phyloP scores from a whole-genome alignment of 2,113 vertebrate species.

The Oryzias celebensis region DNA sequence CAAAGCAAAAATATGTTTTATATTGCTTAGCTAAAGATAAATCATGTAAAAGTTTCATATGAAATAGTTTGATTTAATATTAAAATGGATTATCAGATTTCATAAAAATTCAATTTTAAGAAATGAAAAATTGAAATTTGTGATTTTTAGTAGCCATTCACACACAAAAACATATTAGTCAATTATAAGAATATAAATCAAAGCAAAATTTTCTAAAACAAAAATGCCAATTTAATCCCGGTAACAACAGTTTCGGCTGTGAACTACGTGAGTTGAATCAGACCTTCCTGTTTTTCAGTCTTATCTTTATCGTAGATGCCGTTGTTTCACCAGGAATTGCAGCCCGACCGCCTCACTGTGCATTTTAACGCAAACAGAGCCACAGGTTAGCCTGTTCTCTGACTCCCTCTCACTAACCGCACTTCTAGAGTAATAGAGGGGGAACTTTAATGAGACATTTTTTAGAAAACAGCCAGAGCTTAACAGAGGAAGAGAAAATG shows the following conservation, averaged over 20 bases:
- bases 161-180: too few species aligned
- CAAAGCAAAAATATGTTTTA: too few species aligned
- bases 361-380: slow-evolving; percentile 35
- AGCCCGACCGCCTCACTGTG: slow-evolving; percentile 63
- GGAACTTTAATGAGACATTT: slow-evolving; percentile 30
- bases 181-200: too few species aligned
- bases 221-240: too few species aligned
- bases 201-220: too few species aligned
- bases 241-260: slow-evolving; percentile 7
- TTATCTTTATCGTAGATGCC: slow-evolving; percentile 23
- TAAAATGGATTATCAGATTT: too few species aligned
- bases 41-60: too few species aligned
- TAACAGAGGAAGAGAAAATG: slow-evolving; percentile 28
- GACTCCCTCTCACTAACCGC: slow-evolving; percentile 35
- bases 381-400: slow-evolving; percentile 36
- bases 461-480: slow-evolving; percentile 39
- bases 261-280: slow-evolving; percentile 17
- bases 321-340: slow-evolving; percentile 40
- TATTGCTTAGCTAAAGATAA: too few species aligned
- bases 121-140: too few species aligned
- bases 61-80: too few species aligned
- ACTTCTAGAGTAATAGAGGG: slow-evolving; percentile 17
- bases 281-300: slow-evolving; percentile 23
- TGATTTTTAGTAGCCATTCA: too few species aligned
- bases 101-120: too few species aligned